Conservation (phyloP, 64 coral and sea anemone species). For the Orbicella faveolata region DNA sequence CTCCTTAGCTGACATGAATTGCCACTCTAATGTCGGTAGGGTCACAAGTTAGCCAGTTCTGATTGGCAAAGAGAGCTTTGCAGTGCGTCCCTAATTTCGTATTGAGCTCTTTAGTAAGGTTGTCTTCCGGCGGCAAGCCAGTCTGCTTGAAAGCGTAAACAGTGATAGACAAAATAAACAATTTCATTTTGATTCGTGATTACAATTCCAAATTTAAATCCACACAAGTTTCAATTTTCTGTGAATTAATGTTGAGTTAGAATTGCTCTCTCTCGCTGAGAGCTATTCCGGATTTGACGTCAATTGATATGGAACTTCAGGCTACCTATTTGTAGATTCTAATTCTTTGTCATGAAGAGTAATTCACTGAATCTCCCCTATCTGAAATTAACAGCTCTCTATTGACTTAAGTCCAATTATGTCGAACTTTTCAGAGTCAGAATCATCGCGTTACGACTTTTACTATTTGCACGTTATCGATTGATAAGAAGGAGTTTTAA, state of each 20-base stretch:
- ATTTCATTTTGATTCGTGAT: background rate
- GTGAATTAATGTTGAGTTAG: background rate
- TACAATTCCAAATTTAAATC: background rate
- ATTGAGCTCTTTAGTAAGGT: background rate
- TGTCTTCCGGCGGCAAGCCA: background rate
- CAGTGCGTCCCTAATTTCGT: background rate
- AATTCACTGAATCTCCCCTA: background rate
- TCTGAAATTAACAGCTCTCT: background rate
- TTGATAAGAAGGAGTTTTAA: background rate
- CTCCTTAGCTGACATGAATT: background rate
- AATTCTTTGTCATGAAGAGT: background rate
- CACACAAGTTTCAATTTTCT: background rate
- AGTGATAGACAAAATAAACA: background rate
- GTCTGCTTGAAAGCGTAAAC: background rate
- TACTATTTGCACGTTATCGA: too few species aligned
- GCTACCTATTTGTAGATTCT: background rate
- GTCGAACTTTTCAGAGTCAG: background rate
- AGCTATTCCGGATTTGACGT: background rate
- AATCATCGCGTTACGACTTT: background rate
- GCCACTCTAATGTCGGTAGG: background rate
- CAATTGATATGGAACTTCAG: background rate
- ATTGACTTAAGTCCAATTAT: slow-evolving; percentile 2
- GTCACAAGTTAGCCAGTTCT: background rate
- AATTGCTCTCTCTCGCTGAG: background rate
- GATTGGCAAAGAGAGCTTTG: background rate